phyloP scores from a whole-genome alignment of 2,888 invertebrate species.

The Lobophora halterata region DNA sequence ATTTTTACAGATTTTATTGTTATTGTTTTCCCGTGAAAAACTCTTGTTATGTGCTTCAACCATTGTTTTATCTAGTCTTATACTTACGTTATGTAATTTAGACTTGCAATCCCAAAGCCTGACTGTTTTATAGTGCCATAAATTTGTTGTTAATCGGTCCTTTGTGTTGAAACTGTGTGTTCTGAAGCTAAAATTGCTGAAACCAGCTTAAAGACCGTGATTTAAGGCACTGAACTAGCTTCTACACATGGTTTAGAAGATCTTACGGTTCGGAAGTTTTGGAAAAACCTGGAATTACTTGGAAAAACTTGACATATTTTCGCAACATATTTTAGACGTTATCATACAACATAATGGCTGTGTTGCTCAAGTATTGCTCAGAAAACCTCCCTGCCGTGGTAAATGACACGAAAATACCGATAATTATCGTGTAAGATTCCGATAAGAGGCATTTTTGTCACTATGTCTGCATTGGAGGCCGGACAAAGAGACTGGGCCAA shows the following conservation, averaged over 20 bases:
- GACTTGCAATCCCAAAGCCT: slow-evolving; percentile 53
- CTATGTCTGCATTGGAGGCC: slow-evolving; percentile 63
- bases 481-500: slow-evolving; percentile 51
- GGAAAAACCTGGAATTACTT: slow-evolving; percentile 25
- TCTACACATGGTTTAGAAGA: slow-evolving; percentile 28
- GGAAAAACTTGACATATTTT: slow-evolving; percentile 26
- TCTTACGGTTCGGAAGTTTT: slow-evolving; percentile 11
- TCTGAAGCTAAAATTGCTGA: slow-evolving; percentile 42
- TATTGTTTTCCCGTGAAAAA: slow-evolving; percentile 60
- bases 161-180: slow-evolving; percentile 62
- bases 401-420: slow-evolving; percentile 36
- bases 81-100: slow-evolving; percentile 53
- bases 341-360: slow-evolving; percentile 43
- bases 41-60: slow-evolving; percentile 50
- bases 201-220: slow-evolving; percentile 34
- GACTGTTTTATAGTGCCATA: slow-evolving; percentile 70
- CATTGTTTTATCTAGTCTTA: slow-evolving; percentile 69
- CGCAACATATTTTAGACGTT: slow-evolving; percentile 40
- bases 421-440: slow-evolving; percentile 52
- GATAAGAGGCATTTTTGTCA: slow-evolving; percentile 34
- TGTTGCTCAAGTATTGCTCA: slow-evolving; percentile 44
- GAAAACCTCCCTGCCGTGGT: slow-evolving; percentile 37
- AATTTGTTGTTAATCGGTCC: slow-evolving; percentile 63
- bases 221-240: slow-evolving; percentile 18
- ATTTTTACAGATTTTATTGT: slow-evolving; percentile 68